Percentiles rank a stretch among this genome's conserved stretches.
phyloP scores from a whole-genome alignment of 2,113 vertebrate genomes.

The Mesembrinibis cayennensis region DNA sequence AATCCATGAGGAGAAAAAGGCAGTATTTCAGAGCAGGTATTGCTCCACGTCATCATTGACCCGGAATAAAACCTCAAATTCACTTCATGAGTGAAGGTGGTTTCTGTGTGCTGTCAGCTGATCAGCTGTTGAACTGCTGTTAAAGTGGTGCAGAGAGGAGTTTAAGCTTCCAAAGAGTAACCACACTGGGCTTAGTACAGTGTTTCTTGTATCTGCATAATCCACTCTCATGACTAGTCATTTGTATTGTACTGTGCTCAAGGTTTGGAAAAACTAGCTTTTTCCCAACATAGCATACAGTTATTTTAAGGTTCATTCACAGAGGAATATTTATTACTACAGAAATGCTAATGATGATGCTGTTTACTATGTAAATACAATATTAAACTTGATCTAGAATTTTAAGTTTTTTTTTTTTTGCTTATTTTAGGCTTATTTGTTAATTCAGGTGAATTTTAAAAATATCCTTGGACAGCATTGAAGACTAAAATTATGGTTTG shows the following conservation, averaged over 20 bases:
- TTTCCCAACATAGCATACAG: neutral
- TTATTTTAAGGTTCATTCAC: neutral
- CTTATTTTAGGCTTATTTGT: neutral
- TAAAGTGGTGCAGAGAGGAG: neutral
- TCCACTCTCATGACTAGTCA: neutral
- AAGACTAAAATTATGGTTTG: neutral
- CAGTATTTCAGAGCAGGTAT: neutral
- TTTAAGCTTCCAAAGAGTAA: neutral
- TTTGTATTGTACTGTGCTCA: neutral
- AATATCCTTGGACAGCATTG: neutral
- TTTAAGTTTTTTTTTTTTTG: neutral
- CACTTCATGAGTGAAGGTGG: neutral
- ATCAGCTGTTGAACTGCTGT: neutral
- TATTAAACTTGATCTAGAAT: neutral
- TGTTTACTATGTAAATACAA: neutral
- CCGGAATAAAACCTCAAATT: neutral
- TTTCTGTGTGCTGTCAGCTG: neutral
- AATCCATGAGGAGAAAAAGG: neutral
- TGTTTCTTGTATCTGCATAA: neutral
- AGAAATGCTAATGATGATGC: neutral
- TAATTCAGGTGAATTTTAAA: neutral
- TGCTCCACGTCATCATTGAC: fast-evolving
- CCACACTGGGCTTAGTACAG: neutral
- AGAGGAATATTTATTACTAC: neutral
- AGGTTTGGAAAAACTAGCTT: neutral